phyloP scores from a whole-genome alignment of 2,797 vertebrate species.

The Coregonus ussuriensis region DNA sequence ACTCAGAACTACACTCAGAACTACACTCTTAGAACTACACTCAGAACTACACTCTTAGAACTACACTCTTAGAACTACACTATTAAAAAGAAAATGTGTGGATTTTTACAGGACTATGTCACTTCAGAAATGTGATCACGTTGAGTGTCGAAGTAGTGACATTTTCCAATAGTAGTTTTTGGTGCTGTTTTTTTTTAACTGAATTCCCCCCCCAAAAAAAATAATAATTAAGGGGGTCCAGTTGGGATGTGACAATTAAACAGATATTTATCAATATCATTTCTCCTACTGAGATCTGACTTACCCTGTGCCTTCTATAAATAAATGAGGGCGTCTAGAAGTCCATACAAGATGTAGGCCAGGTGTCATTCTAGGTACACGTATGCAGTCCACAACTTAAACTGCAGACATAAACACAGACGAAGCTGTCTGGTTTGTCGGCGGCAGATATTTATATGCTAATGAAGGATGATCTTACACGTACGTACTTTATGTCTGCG shows the following conservation, averaged over 20 bases:
- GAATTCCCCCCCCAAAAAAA: not conserved
- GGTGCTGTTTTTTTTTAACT: not conserved
- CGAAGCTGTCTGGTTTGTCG: not conserved
- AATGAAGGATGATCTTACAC: constrained; percentile 13
- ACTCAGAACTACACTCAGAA: no score
- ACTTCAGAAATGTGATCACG: not conserved
- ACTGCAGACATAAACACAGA: constrained; percentile 11
- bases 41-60: no score
- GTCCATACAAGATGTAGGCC: not conserved
- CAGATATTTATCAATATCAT: no score
- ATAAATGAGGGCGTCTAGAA: not conserved
- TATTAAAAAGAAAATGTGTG: not conserved
- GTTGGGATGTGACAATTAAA: no score
- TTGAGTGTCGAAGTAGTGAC: not conserved
- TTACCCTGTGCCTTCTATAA: not conserved
- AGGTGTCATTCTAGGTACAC: constrained; percentile 1
- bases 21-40: no score
- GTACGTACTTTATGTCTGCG: constrained; percentile 26
- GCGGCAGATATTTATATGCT: constrained; percentile 17
- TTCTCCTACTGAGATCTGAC: not conserved
- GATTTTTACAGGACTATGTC: not conserved
- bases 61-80: no score
- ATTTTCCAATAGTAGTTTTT: not conserved
- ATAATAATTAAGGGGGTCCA: no score
- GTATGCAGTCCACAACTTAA: constrained; percentile 11